Evolutionary conservation across 2,113 vertebrate species (phyloP).

Genomic region (Sebastes schlegelii): DNA sequence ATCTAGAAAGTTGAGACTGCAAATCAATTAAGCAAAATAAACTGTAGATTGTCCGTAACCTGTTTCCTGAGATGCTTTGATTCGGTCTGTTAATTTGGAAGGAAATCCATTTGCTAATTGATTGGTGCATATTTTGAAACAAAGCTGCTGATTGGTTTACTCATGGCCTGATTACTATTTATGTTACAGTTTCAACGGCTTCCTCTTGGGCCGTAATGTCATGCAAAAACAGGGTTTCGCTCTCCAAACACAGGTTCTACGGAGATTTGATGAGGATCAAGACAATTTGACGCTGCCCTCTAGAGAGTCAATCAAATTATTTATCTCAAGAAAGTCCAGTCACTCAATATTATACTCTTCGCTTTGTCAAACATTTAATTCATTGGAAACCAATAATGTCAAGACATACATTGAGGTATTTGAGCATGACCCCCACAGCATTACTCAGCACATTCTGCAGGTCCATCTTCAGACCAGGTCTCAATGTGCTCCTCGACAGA

Average conservation of each 20-base stretch:
- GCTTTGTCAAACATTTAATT: neutral
- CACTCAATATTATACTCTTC: slow-evolving; percentile 8
- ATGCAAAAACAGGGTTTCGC: slow-evolving; percentile 41
- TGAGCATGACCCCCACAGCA: neutral
- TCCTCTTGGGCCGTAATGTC: slow-evolving; percentile 72
- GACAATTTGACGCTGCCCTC: slow-evolving; percentile 35
- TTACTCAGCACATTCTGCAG: slow-evolving; percentile 72
- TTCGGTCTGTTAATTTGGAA: slow-evolving; percentile 73
- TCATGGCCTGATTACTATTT: slow-evolving; percentile 82
- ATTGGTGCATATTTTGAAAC: slow-evolving; percentile 77
- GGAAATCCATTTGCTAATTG: slow-evolving; percentile 81
- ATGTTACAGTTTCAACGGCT: slow-evolving; percentile 76
- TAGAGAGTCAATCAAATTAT: slow-evolving; percentile 36
- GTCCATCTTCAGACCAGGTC: neutral
- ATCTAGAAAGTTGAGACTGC: slow-evolving; percentile 37
- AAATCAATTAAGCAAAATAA: slow-evolving; percentile 74
- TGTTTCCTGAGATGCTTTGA: slow-evolving; percentile 72
- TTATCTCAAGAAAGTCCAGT: slow-evolving; percentile 20
- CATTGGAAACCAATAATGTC: neutral
- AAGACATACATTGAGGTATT: neutral
- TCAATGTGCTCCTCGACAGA: slow-evolving; percentile 41
- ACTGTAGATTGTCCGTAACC: slow-evolving; percentile 71
- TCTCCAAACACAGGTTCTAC: slow-evolving; percentile 42
- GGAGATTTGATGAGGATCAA: slow-evolving; percentile 49
- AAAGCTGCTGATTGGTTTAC: slow-evolving; percentile 82